Evolutionary conservation across 2,888 invertebrate genomes (phyloP), one percentile per base, ranked within the genome.

Genomic region (Adelphocoris suturalis): DNA sequence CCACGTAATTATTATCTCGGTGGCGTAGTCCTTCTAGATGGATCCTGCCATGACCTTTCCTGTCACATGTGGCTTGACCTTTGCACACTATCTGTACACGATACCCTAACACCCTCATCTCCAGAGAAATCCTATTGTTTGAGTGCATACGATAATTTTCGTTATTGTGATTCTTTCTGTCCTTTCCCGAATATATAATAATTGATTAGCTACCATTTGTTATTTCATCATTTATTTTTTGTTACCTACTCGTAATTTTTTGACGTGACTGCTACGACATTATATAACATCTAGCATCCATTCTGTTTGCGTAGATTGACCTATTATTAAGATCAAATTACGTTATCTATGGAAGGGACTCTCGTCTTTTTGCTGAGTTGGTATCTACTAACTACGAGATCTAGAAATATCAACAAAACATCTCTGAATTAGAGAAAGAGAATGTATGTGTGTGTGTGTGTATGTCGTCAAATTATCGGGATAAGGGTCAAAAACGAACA

Each of bases 41-140:
- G 9, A 48, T 48, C 61, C 61, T 61, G 68, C 68, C 68, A 68
- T 68, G 68, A 68, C 68, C 68, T 23, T 7, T 68, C 1, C 68
- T 68, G 68, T 68, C 68, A 68, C 68, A 23, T n/a, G 61, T 19
- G 23, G 23, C 0, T 27, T 68, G 68, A 68, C 68, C 68, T 19
- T 4, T 68, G n/a, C n/a, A 0, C 19, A 57, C 16, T 57, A 57
- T 57, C n/a, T 52, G 13, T 16, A 61, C 12, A 1, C 27, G 23
- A 68, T 68, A 9, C 68, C 68, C 23, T 3, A 5, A 68, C n/a
- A 14, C 19, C 27, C 23, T 19, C 68, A 11, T 12, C 23, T 52
- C 5, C 23, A 9, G 68, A 0, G 23, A 23, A 68, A 68, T 52
- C 13, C 52, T 52, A 52, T 16, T 13, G 52, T 52, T 52, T 13